Conservation (phyloP, 2,888 invertebrate genomes). For the Embidobia sp. region DNA sequence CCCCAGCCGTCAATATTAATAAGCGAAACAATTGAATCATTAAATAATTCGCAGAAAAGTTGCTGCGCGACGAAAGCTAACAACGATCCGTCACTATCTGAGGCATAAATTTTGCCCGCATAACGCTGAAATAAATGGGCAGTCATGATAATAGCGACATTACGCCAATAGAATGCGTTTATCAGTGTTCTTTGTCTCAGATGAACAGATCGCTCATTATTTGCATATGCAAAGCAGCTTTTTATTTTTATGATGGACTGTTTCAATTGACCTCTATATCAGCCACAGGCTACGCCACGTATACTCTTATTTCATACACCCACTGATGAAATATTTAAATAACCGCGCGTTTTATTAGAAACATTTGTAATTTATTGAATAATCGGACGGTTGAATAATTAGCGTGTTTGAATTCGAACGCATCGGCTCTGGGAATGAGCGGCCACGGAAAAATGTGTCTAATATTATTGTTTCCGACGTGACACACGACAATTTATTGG, state of each 20-base stretch:
- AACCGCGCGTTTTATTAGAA: slow-evolving; percentile 2
- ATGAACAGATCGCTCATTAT: slow-evolving; percentile 61
- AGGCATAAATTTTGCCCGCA: slow-evolving; percentile 15
- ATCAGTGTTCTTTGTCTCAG: slow-evolving; percentile 61
- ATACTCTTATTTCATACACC: slow-evolving; percentile 33
- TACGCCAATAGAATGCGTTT: slow-evolving; percentile 54
- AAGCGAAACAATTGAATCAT: slow-evolving; percentile 9
- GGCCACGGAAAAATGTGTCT: background rate
- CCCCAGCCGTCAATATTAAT: slow-evolving; percentile 32
- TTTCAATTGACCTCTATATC: slow-evolving; percentile 57
- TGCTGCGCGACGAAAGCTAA: slow-evolving; percentile 24
- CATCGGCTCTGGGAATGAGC: background rate
- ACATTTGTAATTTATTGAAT: slow-evolving; percentile 14
- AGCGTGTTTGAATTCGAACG: slow-evolving; percentile 6
- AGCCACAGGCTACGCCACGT: slow-evolving; percentile 21
- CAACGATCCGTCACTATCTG: slow-evolving; percentile 28
- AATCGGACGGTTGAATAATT: slow-evolving; percentile 14
- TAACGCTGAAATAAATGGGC: slow-evolving; percentile 45
- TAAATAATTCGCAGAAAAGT: slow-evolving; percentile 2
- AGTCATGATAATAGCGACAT: slow-evolving; percentile 54
- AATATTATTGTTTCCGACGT: slow-evolving; percentile 18
- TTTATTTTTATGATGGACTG: slow-evolving; percentile 53
- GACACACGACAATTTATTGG: slow-evolving; percentile 14
- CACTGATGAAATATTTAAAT: slow-evolving; percentile 37
- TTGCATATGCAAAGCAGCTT: slow-evolving; percentile 52